Conservation (phyloP, 2,113 vertebrate genomes). For the Microtus richardsoni region DNA sequence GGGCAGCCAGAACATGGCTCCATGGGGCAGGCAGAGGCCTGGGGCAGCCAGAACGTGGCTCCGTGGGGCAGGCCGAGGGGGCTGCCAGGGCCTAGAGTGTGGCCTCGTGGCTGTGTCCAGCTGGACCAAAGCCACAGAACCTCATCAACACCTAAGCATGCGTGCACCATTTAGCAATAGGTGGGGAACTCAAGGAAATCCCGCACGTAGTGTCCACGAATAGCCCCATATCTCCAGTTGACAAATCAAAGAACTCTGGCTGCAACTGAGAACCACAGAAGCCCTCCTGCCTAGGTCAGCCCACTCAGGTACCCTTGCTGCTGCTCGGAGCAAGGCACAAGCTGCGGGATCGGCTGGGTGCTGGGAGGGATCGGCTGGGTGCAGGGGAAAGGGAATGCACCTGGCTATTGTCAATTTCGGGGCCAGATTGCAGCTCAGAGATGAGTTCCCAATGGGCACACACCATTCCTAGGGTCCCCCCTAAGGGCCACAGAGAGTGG, state of each 20-base stretch:
- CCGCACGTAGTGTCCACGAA: accelerated
- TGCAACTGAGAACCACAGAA: accelerated
- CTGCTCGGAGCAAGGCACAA: accelerated
- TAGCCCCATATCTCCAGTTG: not conserved
- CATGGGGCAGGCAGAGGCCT: not conserved
- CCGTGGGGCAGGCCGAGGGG: not conserved
- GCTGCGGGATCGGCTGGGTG: not conserved
- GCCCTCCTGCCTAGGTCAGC: not conserved
- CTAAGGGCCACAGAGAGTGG: not conserved
- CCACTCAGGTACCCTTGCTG: not conserved
- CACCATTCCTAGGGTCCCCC: not conserved
- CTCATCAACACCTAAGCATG: not conserved
- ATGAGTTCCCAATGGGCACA: not conserved
- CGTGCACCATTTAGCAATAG: accelerated
- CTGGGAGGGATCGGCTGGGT: accelerated
- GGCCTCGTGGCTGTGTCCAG: accelerated
- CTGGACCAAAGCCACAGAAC: not conserved
- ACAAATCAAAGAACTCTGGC: not conserved
- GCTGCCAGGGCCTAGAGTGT: not conserved
- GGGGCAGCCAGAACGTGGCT: not conserved
- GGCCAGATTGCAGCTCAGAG: too few relatives aligned
- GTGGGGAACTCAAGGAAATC: accelerated
- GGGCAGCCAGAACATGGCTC: not conserved
- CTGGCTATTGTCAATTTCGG: not conserved
- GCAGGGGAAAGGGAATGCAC: accelerated